Evolutionary conservation across 1,140 invertebrate species (phyloP).

Genomic region (Argopecten irradians): DNA sequence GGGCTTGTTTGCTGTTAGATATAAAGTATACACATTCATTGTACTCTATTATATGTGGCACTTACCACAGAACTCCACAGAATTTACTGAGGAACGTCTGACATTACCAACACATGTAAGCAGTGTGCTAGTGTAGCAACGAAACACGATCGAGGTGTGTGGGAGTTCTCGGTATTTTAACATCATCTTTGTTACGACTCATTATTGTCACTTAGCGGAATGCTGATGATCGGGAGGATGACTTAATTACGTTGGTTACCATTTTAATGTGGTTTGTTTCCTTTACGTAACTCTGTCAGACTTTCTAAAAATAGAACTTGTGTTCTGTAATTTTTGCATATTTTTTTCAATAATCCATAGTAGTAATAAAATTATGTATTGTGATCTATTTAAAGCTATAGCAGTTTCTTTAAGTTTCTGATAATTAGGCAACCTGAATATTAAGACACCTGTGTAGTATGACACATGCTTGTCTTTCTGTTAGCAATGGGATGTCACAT

Average conservation of each 20-base stretch:
- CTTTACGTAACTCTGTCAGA: background rate
- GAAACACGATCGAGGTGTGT: background rate
- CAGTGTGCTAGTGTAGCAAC: background rate
- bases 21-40: too few relatives aligned
- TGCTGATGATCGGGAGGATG: background rate
- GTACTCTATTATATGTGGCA: background rate
- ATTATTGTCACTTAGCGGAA: conserved; percentile 8
- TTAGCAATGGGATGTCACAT: too few relatives aligned
- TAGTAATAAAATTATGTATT: too few relatives aligned
- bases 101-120: background rate
- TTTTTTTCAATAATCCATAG: too few relatives aligned
- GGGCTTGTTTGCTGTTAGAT: too few relatives aligned
- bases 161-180: background rate
- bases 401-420: too few relatives aligned
- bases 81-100: background rate
- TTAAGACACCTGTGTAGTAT: too few relatives aligned
- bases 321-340: too few relatives aligned
- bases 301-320: background rate
- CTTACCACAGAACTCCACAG: background rate
- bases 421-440: too few relatives aligned
- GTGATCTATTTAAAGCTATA: too few relatives aligned
- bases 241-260: background rate
- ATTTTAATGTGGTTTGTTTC: background rate
- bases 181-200: background rate
- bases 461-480: too few relatives aligned